These are phyloP conservation scores for Nomada fucata DNA, from an alignment of 2,888 invertebrate genomes.

Conservation along the genomic window DNA sequence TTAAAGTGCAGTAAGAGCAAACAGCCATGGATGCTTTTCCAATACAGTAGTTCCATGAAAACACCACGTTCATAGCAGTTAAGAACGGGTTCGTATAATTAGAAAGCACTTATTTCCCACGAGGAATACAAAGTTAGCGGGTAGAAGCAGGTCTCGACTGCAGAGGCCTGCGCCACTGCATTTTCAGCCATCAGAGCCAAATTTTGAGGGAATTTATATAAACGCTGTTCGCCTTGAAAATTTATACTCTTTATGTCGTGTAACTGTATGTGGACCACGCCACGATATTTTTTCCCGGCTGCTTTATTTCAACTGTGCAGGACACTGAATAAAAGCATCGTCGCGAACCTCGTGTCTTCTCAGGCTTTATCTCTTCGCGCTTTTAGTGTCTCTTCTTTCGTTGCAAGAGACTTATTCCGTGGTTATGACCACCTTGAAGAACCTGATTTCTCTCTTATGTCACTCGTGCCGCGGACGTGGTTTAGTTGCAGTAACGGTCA, in stretches of 20 bases:
- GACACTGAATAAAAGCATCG: conserved; percentile 31
- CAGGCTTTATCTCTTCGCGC: conserved; percentile 51
- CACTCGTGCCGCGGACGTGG: conserved; percentile 25
- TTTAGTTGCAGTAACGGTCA: conserved; percentile 33
- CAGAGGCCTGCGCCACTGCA: too few relatives aligned
- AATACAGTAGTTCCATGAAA: conserved; percentile 5
- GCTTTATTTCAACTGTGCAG: conserved; percentile 35
- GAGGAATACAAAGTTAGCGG: too few relatives aligned
- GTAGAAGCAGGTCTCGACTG: not conserved
- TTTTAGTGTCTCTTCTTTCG: conserved; percentile 26
- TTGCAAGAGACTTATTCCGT: conserved; percentile 44
- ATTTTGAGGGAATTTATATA: conserved; percentile 43
- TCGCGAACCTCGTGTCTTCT: conserved; percentile 36
- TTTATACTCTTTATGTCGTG: conserved; percentile 72
- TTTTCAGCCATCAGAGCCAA: not conserved
- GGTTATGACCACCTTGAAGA: conserved; percentile 46
- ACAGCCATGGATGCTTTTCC: conserved; percentile 13
- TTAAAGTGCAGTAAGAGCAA: conserved; percentile 35
- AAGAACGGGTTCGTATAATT: conserved; percentile 17
- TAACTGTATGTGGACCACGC: conserved; percentile 72
- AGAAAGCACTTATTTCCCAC: too few relatives aligned
- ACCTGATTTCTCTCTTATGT: conserved; percentile 56
- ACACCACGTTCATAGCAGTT: conserved; percentile 41
- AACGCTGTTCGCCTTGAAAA: conserved; percentile 53
- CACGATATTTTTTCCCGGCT: conserved; percentile 37